Evolutionary conservation across 2,797 vertebrate species (phyloP).

Genomic region (Chelmon rostratus): DNA sequence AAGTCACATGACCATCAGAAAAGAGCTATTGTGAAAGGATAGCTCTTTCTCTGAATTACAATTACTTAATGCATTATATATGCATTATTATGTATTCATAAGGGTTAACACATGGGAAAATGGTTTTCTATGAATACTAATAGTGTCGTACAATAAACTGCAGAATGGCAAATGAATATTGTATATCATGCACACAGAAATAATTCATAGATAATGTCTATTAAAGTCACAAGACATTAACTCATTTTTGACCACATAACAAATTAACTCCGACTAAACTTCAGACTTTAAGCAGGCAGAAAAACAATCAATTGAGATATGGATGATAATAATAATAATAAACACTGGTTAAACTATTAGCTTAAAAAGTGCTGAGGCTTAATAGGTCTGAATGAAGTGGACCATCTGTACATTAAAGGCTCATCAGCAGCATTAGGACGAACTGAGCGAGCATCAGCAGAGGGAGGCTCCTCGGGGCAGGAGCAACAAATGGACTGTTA

Average conservation of each 20-base stretch:
- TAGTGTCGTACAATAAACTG: constrained; percentile 37
- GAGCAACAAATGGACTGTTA: constrained; percentile 68
- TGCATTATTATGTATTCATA: constrained; percentile 74
- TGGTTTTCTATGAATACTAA: constrained; percentile 61
- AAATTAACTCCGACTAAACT: background rate
- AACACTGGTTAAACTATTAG: constrained; percentile 37
- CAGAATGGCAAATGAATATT: constrained; percentile 36
- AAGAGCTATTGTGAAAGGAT: constrained; percentile 64
- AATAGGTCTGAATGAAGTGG: constrained; percentile 55
- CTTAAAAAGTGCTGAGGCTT: constrained; percentile 47
- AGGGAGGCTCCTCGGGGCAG: constrained; percentile 55
- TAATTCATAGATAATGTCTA: background rate
- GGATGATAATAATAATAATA: constrained; percentile 21
- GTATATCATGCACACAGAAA: constrained; percentile 35
- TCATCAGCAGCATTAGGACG: constrained; percentile 69
- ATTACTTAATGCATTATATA: constrained; percentile 69
- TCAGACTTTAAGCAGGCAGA: constrained; percentile 10
- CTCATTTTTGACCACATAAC: constrained; percentile 4
- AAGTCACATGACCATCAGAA: constrained; percentile 68
- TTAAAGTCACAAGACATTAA: constrained; percentile 12
- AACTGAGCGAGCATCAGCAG: constrained; percentile 50
- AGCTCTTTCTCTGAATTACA: constrained; percentile 71
- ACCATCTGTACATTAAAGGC: constrained; percentile 71
- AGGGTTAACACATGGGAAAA: constrained; percentile 51
- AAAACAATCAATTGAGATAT: constrained; percentile 30